Percentiles rank a stretch among this genome's conserved stretches.
Conservation (phyloP, 2,888 invertebrate genomes). For the Ornithoptera alexandrae region DNA sequence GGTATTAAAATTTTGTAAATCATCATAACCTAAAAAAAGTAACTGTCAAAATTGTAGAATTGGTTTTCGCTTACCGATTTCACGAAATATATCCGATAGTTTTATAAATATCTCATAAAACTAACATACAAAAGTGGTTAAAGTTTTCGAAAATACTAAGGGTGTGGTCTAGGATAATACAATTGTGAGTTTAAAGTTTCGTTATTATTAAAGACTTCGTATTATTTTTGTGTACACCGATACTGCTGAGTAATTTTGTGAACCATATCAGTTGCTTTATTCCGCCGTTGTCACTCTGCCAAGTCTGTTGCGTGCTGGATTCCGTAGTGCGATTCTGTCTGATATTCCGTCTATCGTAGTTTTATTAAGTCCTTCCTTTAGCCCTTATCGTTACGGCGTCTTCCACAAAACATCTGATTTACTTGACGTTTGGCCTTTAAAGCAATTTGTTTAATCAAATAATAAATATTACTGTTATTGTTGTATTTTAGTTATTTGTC, state of each 20-base stretch:
- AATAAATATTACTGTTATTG: neutral
- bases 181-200: constrained; percentile 19
- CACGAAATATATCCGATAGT: constrained; percentile 38
- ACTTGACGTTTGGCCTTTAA: constrained; percentile 8
- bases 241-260: constrained; percentile 44
- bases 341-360: constrained; percentile 6
- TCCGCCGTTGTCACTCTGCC: constrained; percentile 44
- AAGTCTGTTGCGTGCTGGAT: constrained; percentile 36
- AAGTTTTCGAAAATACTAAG: constrained; percentile 25
- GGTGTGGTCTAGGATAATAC: constrained; percentile 10
- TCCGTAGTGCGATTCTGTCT: constrained; percentile 21
- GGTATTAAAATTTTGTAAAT: constrained; percentile 1
- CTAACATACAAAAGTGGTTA: constrained; percentile 12
- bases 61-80: constrained; percentile 32
- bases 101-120: constrained; percentile 30
- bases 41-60: constrained; percentile 32
- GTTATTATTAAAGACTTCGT: constrained; percentile 23
- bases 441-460: neutral
- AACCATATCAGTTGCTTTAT: constrained; percentile 32
- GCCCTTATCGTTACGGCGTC: neutral
- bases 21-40: constrained; percentile 10
- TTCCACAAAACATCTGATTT: constrained; percentile 9
- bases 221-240: constrained; percentile 34
- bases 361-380: constrained; percentile 4
- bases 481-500: neutral